Conservation (phyloP, 2,797 vertebrate genomes). For the Molothrus aeneus region DNA sequence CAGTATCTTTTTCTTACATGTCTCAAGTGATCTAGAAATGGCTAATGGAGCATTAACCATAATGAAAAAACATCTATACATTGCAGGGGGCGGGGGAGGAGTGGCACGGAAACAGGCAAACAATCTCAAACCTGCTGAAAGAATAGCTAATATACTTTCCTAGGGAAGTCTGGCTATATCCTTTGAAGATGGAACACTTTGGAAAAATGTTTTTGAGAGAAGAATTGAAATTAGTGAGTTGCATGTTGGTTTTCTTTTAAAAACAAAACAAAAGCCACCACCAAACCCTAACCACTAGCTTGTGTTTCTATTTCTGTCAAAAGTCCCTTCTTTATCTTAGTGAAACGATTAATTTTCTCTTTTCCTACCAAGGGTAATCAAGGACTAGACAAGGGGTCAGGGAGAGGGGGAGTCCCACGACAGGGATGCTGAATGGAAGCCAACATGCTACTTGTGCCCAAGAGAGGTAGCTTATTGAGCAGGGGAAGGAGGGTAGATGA, state of each 20-base stretch:
- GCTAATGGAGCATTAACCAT: not conserved
- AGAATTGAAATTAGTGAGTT: not conserved
- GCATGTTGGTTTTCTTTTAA: not conserved
- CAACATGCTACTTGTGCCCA: not conserved
- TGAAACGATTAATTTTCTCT: not conserved
- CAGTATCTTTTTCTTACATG: not conserved
- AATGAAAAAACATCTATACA: not conserved
- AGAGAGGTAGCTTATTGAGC: not conserved
- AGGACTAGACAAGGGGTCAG: not conserved
- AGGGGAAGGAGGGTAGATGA: not conserved
- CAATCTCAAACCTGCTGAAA: not conserved
- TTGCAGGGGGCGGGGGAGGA: accelerated
- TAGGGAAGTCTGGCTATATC: not conserved
- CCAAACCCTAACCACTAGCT: not conserved
- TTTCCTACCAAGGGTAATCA: not conserved
- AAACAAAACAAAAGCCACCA: not conserved
- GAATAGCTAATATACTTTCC: not conserved
- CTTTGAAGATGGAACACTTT: not conserved
- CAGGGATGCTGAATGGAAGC: not conserved
- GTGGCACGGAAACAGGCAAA: not conserved
- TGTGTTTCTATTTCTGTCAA: not conserved
- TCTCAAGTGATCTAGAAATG: not conserved
- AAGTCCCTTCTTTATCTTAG: not conserved
- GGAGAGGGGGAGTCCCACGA: not conserved
- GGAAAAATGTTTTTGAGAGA: not conserved